A percentile compares a stretch with the other conserved stretches of the same genome.
phyloP scores from a whole-genome alignment of 2,888 invertebrate genomes.

The Pammene aurita region DNA sequence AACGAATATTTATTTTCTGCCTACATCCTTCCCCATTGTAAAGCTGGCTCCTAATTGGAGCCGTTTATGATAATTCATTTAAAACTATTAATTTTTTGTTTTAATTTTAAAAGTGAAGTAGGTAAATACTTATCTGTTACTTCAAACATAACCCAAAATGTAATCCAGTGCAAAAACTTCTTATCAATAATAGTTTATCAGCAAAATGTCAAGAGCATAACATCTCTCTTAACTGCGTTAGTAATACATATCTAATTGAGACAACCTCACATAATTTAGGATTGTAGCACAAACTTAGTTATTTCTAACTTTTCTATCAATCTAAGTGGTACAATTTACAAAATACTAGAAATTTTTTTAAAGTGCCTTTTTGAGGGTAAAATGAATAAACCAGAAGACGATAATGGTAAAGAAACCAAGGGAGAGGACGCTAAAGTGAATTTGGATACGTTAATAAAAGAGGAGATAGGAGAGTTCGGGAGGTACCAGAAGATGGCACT shows the following conservation, averaged over 20 bases:
- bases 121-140: neutral
- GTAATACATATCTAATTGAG: no score
- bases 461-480: conserved; percentile 73
- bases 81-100: no score
- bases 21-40: no score
- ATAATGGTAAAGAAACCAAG: conserved; percentile 20
- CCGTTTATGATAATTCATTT: no score
- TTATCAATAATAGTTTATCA: conserved; percentile 26
- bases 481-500: conserved; percentile 61
- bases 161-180: conserved; percentile 6
- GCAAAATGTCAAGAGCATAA: conserved; percentile 11
- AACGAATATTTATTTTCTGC: no score
- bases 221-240: neutral
- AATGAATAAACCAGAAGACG: conserved; percentile 5
- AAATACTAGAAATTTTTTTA: neutral
- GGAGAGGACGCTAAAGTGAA: conserved; percentile 50
- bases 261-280: neutral
- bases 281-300: neutral
- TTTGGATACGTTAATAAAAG: conserved; percentile 64
- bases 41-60: no score
- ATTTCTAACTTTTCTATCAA: neutral
- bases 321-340: neutral
- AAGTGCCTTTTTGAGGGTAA: neutral
- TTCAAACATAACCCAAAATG: conserved; percentile 2
- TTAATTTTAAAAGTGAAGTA: no score